Evolutionary conservation across 92 coral and sea anemone genomes (phyloP), one percentile per base, ranked within the genome.

Genomic region (Pocillopora meandrina): DNA sequence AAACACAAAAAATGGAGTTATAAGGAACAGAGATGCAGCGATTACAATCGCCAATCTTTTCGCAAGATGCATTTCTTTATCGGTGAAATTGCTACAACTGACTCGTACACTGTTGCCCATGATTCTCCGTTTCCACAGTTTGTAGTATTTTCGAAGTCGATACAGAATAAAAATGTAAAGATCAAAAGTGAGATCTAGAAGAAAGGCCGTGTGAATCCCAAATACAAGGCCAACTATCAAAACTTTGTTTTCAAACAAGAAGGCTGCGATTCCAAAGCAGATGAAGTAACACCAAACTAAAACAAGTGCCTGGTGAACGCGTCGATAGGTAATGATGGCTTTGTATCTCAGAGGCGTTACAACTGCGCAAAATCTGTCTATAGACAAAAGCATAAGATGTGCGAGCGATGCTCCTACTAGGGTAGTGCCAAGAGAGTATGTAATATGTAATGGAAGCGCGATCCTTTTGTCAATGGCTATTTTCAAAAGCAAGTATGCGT

Each of bases 351-450:
- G 49, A 16, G 84, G 84, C n/a, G 19, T 57, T 18, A 80, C 49
- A 65, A 80, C 84, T 4, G 76, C 84, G 60, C 71, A 80, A 34
- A 55, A 33, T 56, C 84, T 68, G 52, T 80, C 84, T 2, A 80
- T 16, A 13, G 76, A 67, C 12, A 80, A 34, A 13, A 80, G 56
- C 47, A 35, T 6, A 59, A 80, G 26, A 18, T 80, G 84, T 67
- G 75, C 75, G 17, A 79, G 18, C 12, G 84, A 80, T 9, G 64
- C 84, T 19, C 84, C 84, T 34, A 20, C 55, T 21, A 80, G 21
- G 12, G 65, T 80, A 31, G 63, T 13, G 49, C 64, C 7, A 52
- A 80, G 83, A 16, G 84, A 80, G 5, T 47, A 21, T 20, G 68
- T 65, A 19, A 19, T 26, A 14, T 21, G 75, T 49, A 80, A 67